These are phyloP conservation scores for Atrichornis clamosus DNA, from an alignment of 2,113 vertebrate species.

Conservation along the genomic window DNA sequence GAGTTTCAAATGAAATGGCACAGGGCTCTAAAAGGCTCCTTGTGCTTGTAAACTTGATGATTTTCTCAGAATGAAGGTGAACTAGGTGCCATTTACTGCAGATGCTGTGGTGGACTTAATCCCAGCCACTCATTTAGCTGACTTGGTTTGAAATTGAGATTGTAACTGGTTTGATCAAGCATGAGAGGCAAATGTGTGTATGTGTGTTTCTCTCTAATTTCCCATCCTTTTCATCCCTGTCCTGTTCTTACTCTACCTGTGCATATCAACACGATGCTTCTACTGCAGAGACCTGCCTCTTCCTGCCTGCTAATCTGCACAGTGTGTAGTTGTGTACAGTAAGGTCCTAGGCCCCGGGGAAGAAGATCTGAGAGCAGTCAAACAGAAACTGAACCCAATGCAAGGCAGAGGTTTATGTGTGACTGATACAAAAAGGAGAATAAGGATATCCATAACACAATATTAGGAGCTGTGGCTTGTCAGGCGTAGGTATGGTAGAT, in stretches of 20 bases:
- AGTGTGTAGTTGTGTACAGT: slow-evolving; percentile 30
- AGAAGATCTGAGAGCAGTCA: slow-evolving; percentile 24
- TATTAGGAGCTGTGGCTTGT: slow-evolving; percentile 5
- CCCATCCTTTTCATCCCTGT: slow-evolving; percentile 50
- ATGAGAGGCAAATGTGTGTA: slow-evolving; percentile 37
- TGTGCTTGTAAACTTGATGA: neutral
- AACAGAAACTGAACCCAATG: neutral
- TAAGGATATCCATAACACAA: neutral
- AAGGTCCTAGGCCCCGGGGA: slow-evolving; percentile 38
- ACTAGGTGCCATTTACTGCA: slow-evolving; percentile 30
- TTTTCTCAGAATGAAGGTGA: neutral
- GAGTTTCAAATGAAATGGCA: neutral
- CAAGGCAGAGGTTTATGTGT: slow-evolving; percentile 19
- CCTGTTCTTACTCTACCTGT: slow-evolving; percentile 51
- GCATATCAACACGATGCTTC: slow-evolving; percentile 37
- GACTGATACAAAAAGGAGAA: neutral
- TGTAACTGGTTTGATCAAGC: slow-evolving; percentile 13
- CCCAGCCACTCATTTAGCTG: neutral
- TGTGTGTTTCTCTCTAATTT: slow-evolving; percentile 33
- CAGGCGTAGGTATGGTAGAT: neutral
- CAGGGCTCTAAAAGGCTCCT: neutral
- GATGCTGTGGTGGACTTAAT: slow-evolving; percentile 2
- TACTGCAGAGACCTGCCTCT: slow-evolving; percentile 49
- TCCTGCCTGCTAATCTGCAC: slow-evolving; percentile 26
- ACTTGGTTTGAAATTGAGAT: slow-evolving; percentile 22